A percentile compares a stretch with the other conserved stretches of the same genome.
phyloP scores from a whole-genome alignment of 2,888 invertebrate genomes.

The Oithona nana region DNA sequence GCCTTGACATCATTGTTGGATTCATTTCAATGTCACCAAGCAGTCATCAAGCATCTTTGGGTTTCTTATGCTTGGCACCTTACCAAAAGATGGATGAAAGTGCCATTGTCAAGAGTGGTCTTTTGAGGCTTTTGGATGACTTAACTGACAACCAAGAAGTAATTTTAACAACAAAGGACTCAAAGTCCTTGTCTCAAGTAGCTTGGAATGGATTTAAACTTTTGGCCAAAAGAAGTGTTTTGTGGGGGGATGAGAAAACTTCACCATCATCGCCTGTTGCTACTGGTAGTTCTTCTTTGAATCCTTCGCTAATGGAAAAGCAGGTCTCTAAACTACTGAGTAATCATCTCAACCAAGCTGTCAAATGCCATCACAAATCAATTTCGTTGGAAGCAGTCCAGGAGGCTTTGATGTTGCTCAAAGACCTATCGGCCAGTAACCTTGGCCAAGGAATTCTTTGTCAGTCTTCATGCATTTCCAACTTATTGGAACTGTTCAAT shows the following conservation, averaged over 20 bases:
- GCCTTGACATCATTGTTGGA: conserved; percentile 28
- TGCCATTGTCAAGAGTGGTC: conserved; percentile 27
- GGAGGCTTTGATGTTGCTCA: conserved; percentile 25
- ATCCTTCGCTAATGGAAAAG: conserved; percentile 22
- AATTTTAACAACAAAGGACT: background rate
- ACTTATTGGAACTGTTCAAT: conserved; percentile 27
- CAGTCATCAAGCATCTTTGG: conserved; percentile 28
- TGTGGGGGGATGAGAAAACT: conserved; percentile 26
- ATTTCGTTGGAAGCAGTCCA: conserved; percentile 26
- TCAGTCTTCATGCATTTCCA: conserved; percentile 29
- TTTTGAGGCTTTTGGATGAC: conserved; percentile 27
- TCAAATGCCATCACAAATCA: conserved; percentile 17
- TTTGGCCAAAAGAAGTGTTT: conserved; percentile 28
- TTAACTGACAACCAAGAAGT: conserved; percentile 22
- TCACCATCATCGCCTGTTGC: too few species aligned
- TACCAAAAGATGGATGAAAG: conserved; percentile 28
- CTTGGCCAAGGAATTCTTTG: conserved; percentile 29
- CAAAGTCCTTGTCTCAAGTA: conserved; percentile 24
- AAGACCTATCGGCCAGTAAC: conserved; percentile 23
- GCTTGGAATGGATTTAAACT: conserved; percentile 30
- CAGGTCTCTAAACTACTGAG: conserved; percentile 28
- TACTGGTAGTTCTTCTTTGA: too few species aligned
- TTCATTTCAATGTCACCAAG: conserved; percentile 27
- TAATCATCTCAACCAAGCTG: conserved; percentile 27
- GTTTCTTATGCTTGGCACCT: conserved; percentile 27